Evolutionary conservation across 2,888 invertebrate species (phyloP), one percentile per base, ranked within the genome.

Genomic region (Epiblema foenella): DNA sequence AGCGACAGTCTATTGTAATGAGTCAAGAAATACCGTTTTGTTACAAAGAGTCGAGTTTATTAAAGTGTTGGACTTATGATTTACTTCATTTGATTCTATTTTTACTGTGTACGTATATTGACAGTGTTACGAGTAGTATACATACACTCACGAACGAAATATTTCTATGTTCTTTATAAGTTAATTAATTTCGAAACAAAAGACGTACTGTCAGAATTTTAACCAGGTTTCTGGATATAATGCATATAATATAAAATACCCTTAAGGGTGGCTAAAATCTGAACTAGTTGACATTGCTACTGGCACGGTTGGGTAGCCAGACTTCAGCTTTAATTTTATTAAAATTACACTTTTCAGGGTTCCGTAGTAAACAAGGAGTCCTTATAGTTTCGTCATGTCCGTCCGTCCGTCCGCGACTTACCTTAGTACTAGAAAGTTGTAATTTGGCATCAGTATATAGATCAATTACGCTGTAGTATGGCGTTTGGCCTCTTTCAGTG

Each of bases 1-100:
- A 73, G 79, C 78, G 78, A 81, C 80, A 77, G 74, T 72, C 76
- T 71, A 76, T 75, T 74, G 69, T 69, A 69, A 69, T 69, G 67
- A 74, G 69, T 69, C 69, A 72, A 74, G 74, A 67, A 72, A 69
- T 69, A 72, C 68, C 69, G 63, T 68, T 72, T 66, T 62, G 66
- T 8, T 60, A 67, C 62, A 66, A 67, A 66, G 65, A 29, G 70
- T 12, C 42, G 58, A 60, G 71, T 71, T 71, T 63, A 68, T 68
- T 71, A 68, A 72, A 64, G 68, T 72, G 57, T 69, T 17, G 49
- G 69, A 24, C 24, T 56, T 49, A 39, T 69, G 63, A 57, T 64
- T 69, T 57, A 58, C 60, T 68, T 68, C 52, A 12, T 57, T 59
- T 52, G 39, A 10, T 54, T 64, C 37, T 64, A 52, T 54, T 64